Evolutionary conservation across 1,140 invertebrate genomes (phyloP).

Genomic region (Cecropterus lyciades): DNA sequence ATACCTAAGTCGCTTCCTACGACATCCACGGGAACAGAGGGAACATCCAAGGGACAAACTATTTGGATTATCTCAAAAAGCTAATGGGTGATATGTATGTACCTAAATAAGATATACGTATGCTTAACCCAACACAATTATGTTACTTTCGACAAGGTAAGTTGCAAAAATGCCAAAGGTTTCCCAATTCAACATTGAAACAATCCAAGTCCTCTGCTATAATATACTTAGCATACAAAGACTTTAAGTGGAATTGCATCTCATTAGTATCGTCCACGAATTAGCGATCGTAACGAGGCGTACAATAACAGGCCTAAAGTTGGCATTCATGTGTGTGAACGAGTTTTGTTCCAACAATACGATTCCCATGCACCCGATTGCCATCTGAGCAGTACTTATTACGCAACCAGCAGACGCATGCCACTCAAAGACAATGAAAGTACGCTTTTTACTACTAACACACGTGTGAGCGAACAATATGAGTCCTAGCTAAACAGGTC

Average conservation of each 20-base stretch:
- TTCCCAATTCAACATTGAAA: conserved; percentile 22
- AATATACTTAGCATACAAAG: conserved; percentile 33
- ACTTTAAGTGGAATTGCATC: conserved; percentile 24
- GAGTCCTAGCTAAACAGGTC: conserved; percentile 57
- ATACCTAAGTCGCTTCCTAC: no score
- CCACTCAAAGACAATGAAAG: conserved; percentile 68
- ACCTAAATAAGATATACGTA: no score
- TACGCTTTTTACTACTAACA: conserved; percentile 66
- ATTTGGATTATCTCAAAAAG: no score
- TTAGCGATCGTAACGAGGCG: conserved; percentile 58
- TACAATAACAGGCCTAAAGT: conserved; percentile 60
- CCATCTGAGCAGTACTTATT: conserved; percentile 69
- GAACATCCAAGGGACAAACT: no score
- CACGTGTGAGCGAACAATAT: conserved; percentile 69
- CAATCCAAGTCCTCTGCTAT: conserved; percentile 24
- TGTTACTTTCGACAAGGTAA: no score
- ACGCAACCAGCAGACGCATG: conserved; percentile 78
- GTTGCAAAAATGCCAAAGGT: not conserved
- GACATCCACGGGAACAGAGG: no score
- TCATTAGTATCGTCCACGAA: conserved; percentile 42
- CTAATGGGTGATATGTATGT: no score
- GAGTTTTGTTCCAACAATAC: conserved; percentile 66
- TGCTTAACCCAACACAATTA: no score
- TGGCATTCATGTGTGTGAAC: conserved; percentile 78
- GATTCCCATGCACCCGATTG: conserved; percentile 77